Conservation (phyloP, 1,140 invertebrate species). For the Drosophila tani region DNA sequence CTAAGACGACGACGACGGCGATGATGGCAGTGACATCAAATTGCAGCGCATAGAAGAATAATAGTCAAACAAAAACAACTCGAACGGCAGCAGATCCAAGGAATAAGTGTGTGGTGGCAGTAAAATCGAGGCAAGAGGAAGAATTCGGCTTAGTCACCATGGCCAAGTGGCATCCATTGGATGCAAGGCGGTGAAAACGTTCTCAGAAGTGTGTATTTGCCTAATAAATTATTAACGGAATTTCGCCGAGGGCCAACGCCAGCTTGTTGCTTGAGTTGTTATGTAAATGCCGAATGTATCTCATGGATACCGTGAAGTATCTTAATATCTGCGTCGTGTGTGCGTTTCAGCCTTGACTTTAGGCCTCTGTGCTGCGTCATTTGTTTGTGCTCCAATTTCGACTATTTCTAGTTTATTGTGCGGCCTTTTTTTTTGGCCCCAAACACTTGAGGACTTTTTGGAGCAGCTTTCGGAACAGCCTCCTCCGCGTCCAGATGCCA, state of each 20-base stretch:
- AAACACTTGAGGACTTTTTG: slow-evolving; percentile 64
- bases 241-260: slow-evolving; percentile 24
- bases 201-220: slow-evolving; percentile 34
- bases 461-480: slow-evolving; percentile 51
- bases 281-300: slow-evolving; percentile 77
- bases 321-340: slow-evolving; percentile 44
- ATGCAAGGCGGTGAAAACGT: slow-evolving; percentile 42
- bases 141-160: slow-evolving; percentile 65
- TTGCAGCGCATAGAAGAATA: slow-evolving; percentile 70
- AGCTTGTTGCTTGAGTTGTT: slow-evolving; percentile 68
- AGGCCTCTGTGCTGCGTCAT: slow-evolving; percentile 68
- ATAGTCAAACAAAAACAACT: slow-evolving; percentile 43
- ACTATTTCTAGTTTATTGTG: slow-evolving; percentile 31
- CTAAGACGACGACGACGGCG: too few species aligned
- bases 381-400: slow-evolving; percentile 64
- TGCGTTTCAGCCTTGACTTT: slow-evolving; percentile 66
- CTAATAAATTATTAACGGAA: slow-evolving; percentile 47
- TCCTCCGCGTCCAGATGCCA: slow-evolving; percentile 38
- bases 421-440: slow-evolving; percentile 16
- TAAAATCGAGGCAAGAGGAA: slow-evolving; percentile 30
- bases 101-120: slow-evolving; percentile 21
- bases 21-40: slow-evolving; percentile 64
- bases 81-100: slow-evolving; percentile 4
- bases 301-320: slow-evolving; percentile 69
- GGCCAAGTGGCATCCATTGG: slow-evolving; percentile 46